A percentile compares a stretch with the other conserved stretches of the same genome.
These are phyloP conservation scores for Corbicula japonica DNA, from an alignment of 2,888 invertebrate genomes.

Conservation along the genomic window DNA sequence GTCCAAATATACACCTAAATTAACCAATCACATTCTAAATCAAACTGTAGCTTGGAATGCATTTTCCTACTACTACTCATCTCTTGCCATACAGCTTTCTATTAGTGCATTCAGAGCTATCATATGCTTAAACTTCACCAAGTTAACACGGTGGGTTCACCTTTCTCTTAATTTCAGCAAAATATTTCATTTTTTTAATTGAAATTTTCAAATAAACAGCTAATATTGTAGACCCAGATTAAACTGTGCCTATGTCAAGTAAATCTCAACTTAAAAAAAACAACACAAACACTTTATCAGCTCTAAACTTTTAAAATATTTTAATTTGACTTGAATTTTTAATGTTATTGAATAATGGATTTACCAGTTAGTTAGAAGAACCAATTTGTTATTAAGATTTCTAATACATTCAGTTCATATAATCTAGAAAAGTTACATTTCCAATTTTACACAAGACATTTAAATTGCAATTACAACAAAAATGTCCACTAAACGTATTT, in stretches of 20 bases:
- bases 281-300: background rate
- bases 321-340: background rate
- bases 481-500: background rate
- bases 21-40: too few relatives aligned
- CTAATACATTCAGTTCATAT: background rate
- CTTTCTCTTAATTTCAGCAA: too few relatives aligned
- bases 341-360: background rate
- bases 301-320: background rate
- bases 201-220: too few relatives aligned
- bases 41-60: too few relatives aligned
- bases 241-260: background rate
- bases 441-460: background rate
- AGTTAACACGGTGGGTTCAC: too few relatives aligned
- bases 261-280: conserved; percentile 3
- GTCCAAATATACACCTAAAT: too few relatives aligned
- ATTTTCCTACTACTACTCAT: too few relatives aligned
- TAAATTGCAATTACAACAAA: background rate
- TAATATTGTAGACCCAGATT: background rate
- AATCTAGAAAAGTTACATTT: background rate
- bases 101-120: too few relatives aligned
- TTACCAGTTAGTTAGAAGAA: conserved; percentile 16
- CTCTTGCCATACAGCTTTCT: too few relatives aligned
- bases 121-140: too few relatives aligned
- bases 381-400: conserved; percentile 1
- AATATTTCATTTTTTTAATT: background rate